A percentile compares a stretch with the other conserved stretches of the same genome.
phyloP scores from a whole-genome alignment of 2,797 vertebrate species.

The Cossypha dichroa region DNA sequence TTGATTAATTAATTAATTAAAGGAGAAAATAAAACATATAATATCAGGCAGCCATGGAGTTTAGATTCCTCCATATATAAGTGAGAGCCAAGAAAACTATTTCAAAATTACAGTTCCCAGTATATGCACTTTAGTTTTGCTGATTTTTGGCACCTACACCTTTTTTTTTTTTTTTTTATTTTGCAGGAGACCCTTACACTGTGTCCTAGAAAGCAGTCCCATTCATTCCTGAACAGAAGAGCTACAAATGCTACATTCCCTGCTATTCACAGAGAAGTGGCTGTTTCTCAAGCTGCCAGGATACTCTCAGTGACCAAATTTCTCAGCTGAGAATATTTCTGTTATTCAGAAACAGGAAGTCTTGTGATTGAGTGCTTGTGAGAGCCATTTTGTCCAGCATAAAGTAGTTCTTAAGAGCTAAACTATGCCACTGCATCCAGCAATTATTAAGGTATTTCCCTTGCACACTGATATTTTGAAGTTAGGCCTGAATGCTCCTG shows the following conservation, averaged over 20 bases:
- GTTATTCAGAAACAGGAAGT: background rate
- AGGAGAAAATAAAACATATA: background rate
- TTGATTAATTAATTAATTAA: background rate
- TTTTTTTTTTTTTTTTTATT: background rate
- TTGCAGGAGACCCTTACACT: background rate
- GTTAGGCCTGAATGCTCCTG: background rate
- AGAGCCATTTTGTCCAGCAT: background rate
- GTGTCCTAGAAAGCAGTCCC: background rate
- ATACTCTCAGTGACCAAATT: background rate
- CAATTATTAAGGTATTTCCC: background rate
- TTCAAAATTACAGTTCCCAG: background rate
- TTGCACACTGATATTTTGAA: background rate
- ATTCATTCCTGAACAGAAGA: background rate
- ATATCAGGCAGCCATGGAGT: background rate
- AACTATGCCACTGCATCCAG: background rate
- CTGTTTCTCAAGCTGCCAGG: background rate
- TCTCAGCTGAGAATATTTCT: constrained; percentile 3
- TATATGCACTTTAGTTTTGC: background rate
- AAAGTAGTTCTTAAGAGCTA: background rate
- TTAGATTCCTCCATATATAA: background rate
- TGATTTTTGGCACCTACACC: background rate
- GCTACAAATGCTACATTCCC: background rate
- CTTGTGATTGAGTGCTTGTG: background rate
- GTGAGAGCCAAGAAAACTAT: background rate
- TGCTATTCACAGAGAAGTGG: background rate